These are phyloP conservation scores for Steromphala cineraria DNA, from an alignment of 2,888 invertebrate species.

Conservation along the genomic window DNA sequence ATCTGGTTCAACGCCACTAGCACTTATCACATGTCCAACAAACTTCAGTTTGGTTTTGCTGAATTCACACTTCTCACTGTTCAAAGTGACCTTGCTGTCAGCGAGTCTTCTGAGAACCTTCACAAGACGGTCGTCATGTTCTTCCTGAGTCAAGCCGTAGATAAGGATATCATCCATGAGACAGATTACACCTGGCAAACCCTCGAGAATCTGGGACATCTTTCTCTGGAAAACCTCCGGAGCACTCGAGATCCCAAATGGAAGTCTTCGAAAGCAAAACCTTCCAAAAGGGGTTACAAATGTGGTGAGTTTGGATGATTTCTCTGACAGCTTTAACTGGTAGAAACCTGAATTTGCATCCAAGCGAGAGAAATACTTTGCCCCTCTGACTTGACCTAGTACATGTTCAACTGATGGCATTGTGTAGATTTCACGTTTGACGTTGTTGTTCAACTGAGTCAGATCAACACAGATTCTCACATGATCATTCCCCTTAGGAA, in stretches of 20 bases:
- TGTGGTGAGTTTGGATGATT: too few species aligned
- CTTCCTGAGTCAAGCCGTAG: too few species aligned
- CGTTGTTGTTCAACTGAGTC: slow-evolving; percentile 37
- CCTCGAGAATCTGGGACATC: too few species aligned
- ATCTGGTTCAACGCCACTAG: neutral
- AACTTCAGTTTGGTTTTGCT: neutral
- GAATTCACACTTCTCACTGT: too few species aligned
- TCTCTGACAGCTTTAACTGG: too few species aligned
- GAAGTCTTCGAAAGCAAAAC: slow-evolving; percentile 30
- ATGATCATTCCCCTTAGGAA: slow-evolving; percentile 35
- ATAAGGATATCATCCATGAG: too few species aligned
- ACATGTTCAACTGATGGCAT: slow-evolving; percentile 26
- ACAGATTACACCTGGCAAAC: slow-evolving; percentile 24
- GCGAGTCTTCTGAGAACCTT: too few species aligned
- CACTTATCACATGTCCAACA: neutral
- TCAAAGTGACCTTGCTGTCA: too few species aligned
- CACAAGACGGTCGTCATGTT: too few species aligned
- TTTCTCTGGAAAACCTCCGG: slow-evolving; percentile 29
- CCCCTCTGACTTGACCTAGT: too few species aligned
- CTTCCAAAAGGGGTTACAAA: slow-evolving; percentile 34
- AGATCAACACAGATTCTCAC: slow-evolving; percentile 38
- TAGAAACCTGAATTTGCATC: too few species aligned
- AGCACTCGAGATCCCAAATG: slow-evolving; percentile 43
- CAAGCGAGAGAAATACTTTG: too few species aligned
- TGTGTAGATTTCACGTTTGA: slow-evolving; percentile 34